Evolutionary conservation across 1,140 invertebrate genomes (phyloP), one percentile per base, ranked within the genome.

Genomic region (Drosophila persimilis): DNA sequence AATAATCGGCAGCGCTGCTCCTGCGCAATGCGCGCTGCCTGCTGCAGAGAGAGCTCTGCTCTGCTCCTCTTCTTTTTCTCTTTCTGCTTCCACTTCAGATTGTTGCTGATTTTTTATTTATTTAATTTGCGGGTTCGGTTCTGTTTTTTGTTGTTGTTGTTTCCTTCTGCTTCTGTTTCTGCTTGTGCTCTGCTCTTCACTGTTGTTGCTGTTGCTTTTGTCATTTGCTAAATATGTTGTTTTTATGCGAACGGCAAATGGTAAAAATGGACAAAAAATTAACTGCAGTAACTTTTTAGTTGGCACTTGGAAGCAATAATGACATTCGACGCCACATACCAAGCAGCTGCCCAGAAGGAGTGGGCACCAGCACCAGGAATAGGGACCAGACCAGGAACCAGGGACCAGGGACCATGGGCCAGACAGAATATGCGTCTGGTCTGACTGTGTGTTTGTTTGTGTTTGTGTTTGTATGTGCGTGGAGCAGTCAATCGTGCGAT

Each of bases 211-310:
- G 63, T 56, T 80, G 80, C 67, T 89, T 66, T 90, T 90, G 88
- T 90, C 84, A 90, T 90, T 90, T 89, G 84, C 89, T 90, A 90
- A 90, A 90, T 90, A 90, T 86, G 89, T 77, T 90, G 89, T 89
- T 90, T 86, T 89, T 90, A 84, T 90, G 79, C 76, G 83, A 69
- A 73, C 72, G 76, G 74, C 79, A 80, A 88, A 88, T 80, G 83
- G 69, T 63, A 74, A 83, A 86, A 73, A 75, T 88, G 84, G 77
- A 75, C 77, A 85, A 81, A 89, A 77, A 81, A 90, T 89, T 77
- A 90, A 81, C 81, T 84, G 88, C 81, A 89, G 83, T 72, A 84
- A 89, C 83, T 88, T 90, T 90, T 90, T 88, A 90, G 88, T 90
- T 88, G 88, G 88, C 88, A 90, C 88, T 90, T 90, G 79, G 72